Conservation (phyloP, 2,113 vertebrate species). For the Halcyon senegalensis region DNA sequence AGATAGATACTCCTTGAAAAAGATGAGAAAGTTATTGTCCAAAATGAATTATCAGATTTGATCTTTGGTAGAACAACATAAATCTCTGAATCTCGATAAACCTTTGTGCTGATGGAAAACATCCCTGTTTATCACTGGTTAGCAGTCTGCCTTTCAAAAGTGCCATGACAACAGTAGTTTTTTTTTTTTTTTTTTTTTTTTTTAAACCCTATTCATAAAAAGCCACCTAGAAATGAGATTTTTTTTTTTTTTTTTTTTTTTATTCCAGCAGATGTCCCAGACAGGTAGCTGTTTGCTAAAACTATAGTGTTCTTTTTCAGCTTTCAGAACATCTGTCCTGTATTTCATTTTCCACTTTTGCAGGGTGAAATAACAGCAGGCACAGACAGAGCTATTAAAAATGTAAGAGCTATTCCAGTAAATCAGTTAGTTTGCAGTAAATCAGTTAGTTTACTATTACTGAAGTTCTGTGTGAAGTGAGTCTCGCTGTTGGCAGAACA, state of each 20-base stretch:
- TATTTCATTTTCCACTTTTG: constrained; percentile 31
- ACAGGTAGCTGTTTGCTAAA: constrained; percentile 12
- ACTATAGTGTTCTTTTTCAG: background rate
- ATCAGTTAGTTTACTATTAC: constrained; percentile 67
- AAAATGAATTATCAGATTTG: background rate
- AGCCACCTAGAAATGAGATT: background rate
- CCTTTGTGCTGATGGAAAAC: background rate
- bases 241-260: background rate
- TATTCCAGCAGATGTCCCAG: background rate
- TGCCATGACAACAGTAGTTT: background rate
- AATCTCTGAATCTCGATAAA: background rate
- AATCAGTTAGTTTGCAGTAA: constrained; percentile 67
- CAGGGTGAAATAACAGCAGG: constrained; percentile 52
- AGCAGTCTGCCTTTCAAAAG: background rate
- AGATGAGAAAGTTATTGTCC: background rate
- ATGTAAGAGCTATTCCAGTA: constrained; percentile 61
- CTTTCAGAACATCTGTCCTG: constrained; percentile 43
- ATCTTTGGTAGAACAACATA: background rate
- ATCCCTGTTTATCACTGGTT: background rate
- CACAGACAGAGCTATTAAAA: constrained; percentile 63
- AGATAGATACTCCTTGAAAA: background rate
- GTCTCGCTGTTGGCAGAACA: constrained; percentile 41
- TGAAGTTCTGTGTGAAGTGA: constrained; percentile 38
- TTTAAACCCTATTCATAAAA: background rate
- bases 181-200: background rate